Conservation (phyloP, 1,140 invertebrate species). For the Danaus melanippus region DNA sequence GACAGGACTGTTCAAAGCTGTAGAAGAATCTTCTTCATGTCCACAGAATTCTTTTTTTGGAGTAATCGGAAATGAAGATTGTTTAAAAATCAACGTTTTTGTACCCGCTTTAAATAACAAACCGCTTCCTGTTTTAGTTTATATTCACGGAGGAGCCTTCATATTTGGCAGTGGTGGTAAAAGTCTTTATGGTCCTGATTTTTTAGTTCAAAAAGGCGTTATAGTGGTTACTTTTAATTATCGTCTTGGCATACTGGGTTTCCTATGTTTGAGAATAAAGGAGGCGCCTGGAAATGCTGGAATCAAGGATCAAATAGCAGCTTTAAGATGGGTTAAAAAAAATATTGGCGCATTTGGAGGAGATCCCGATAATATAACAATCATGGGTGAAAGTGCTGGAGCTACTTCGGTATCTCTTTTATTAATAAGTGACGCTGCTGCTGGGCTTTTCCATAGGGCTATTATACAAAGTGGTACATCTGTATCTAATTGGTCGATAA, state of each 20-base stretch:
- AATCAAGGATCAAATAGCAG: slow-evolving; percentile 74
- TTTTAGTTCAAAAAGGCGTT: slow-evolving; percentile 76
- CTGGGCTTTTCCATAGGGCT: slow-evolving; percentile 54
- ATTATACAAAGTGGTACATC: slow-evolving; percentile 80
- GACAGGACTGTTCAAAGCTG: slow-evolving; percentile 47
- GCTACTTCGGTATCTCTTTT: slow-evolving; percentile 51
- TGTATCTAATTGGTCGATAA: slow-evolving; percentile 75
- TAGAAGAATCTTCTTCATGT: slow-evolving; percentile 41
- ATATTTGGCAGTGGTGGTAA: slow-evolving; percentile 72
- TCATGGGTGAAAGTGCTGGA: slow-evolving; percentile 68
- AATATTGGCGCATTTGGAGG: slow-evolving; percentile 73
- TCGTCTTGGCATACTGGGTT: slow-evolving; percentile 77
- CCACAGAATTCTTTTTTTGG: slow-evolving; percentile 33
- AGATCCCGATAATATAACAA: slow-evolving; percentile 60
- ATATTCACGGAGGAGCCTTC: slow-evolving; percentile 77
- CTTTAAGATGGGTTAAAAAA: slow-evolving; percentile 73
- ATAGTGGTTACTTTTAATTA: slow-evolving; percentile 81
- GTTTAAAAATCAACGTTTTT: slow-evolving; percentile 55
- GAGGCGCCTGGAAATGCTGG: slow-evolving; percentile 74
- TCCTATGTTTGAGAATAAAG: slow-evolving; percentile 74
- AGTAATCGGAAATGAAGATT: slow-evolving; percentile 49
- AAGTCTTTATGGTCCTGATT: slow-evolving; percentile 73
- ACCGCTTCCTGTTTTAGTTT: slow-evolving; percentile 75
- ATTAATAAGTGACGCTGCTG: slow-evolving; percentile 41
- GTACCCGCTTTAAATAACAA: slow-evolving; percentile 37